Percentiles rank a stretch among this genome's conserved stretches.
These are phyloP conservation scores for Ectobius pallidus DNA, from an alignment of 2,888 invertebrate genomes.

Conservation along the genomic window DNA sequence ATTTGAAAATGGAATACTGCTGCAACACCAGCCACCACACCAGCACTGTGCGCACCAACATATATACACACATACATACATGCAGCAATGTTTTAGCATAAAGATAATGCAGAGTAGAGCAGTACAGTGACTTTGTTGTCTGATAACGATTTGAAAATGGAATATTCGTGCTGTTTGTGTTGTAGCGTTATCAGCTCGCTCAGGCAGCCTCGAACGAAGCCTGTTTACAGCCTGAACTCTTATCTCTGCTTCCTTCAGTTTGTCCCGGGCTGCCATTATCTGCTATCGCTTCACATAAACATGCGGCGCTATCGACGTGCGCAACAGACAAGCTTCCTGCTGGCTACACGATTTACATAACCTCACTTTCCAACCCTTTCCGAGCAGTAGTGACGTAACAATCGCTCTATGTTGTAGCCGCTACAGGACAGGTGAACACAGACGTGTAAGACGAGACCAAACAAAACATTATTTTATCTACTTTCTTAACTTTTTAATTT, in stretches of 20 bases:
- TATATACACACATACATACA: not conserved
- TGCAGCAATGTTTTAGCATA: slow-evolving; percentile 31
- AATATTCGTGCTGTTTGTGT: slow-evolving; percentile 57
- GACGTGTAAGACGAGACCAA: too few relatives aligned
- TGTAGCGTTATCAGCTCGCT: slow-evolving; percentile 40
- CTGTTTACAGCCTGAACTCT: slow-evolving; percentile 40
- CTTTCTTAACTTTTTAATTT: too few relatives aligned
- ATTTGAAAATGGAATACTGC: slow-evolving; percentile 32
- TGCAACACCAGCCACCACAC: too few relatives aligned
- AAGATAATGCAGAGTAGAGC: slow-evolving; percentile 29
- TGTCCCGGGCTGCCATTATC: slow-evolving; percentile 32
- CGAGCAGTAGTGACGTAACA: slow-evolving; percentile 11
- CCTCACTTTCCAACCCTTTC: slow-evolving; percentile 18
- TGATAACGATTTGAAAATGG: slow-evolving; percentile 57
- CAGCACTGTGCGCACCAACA: slow-evolving; percentile 5
- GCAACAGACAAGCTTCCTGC: slow-evolving; percentile 38
- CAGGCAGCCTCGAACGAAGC: slow-evolving; percentile 41
- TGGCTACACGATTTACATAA: slow-evolving; percentile 32
- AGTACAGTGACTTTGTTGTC: slow-evolving; percentile 50
- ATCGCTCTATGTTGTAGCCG: too few relatives aligned
- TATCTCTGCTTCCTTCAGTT: slow-evolving; percentile 40
- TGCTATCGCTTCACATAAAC: slow-evolving; percentile 41
- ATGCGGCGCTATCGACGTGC: slow-evolving; percentile 38
- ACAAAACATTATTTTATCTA: too few relatives aligned
- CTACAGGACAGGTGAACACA: too few relatives aligned